Base-by-base conservation (phyloP, 2,888 invertebrate species). In the Eupeodes latifasciatus region DNA sequence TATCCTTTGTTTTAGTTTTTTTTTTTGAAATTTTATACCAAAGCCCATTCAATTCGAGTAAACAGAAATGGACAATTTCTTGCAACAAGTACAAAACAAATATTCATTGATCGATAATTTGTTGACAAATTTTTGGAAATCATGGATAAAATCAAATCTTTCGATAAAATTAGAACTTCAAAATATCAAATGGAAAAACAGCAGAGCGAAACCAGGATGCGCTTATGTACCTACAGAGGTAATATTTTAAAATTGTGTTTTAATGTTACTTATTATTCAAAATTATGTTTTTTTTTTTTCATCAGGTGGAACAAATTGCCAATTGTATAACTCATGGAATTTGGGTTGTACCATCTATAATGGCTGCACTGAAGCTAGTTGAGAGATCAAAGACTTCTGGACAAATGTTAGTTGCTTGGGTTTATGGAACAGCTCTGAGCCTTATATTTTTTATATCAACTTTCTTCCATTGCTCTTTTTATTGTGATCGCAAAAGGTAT, bases 301-400 rank as follows among this genome's bases (percentile, higher is more conserved):
- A 81, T 12, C 94, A 96, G 94, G 95, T 98, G 90, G 98, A 98
- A 93, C 98, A 98, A 92, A 94, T 98, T 87, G 98, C 98, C 66
- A 98, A 98, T 94, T 96, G 98, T 66, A 94, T 98, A 91, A 98
- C 98, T 49, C 98, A 98, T 94, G 98, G 97, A 78, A 95, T 98
- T 84, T 98, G 97, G 95, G 96, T 98, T 72, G 94, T 97, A 90
- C 98, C 98, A 62, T 97, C 98, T 90, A 94, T 97, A n/a, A 93
- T 96, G 81, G 98, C 96, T 6, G 95, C 96, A 78, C 94, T 96
- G 72, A 96, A 96, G 92, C 94, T 98, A 91, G 94, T 97, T 84
- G 95, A 95, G 89, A 95, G 97, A 90, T 97, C 98, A 6, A 93
- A 94, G 57, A 96, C 96, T 91, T 95, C 95, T 90, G 95, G 96